phyloP scores from a whole-genome alignment of 2,888 invertebrate genomes.

The Drosophila pegasa region DNA sequence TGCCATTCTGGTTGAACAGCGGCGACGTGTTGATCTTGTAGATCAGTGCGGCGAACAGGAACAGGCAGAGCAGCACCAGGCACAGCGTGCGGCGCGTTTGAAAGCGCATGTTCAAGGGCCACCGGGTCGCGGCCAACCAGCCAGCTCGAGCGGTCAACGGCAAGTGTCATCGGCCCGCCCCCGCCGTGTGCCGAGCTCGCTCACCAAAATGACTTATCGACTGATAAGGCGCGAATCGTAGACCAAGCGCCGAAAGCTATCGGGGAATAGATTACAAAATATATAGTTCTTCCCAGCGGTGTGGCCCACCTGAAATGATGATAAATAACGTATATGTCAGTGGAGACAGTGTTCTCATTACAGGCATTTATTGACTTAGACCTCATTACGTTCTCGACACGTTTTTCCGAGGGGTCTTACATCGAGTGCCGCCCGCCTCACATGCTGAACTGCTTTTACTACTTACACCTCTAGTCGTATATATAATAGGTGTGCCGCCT shows the following conservation, averaged over 20 bases:
- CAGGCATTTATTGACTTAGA: neutral
- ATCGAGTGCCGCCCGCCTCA: neutral
- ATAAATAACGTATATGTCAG: too few relatives aligned
- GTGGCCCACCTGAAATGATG: too few relatives aligned
- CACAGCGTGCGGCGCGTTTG: conserved; percentile 29
- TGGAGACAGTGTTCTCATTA: neutral
- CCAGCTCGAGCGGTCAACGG: conserved; percentile 39
- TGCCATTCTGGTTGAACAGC: conserved; percentile 76
- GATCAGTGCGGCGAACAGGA: conserved; percentile 85
- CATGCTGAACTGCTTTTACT: neutral
- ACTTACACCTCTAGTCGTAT: neutral
- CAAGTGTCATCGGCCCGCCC: conserved; percentile 45
- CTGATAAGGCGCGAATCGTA: neutral
- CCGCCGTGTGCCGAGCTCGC: too few relatives aligned
- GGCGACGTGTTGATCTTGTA: conserved; percentile 67
- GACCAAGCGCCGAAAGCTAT: neutral
- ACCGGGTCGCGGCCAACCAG: neutral
- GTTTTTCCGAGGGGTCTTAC: neutral
- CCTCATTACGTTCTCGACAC: neutral
- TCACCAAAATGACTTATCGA: too few relatives aligned
- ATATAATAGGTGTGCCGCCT: too few relatives aligned
- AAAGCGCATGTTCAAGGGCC: conserved; percentile 27
- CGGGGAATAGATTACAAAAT: neutral
- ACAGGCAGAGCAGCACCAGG: conserved; percentile 31
- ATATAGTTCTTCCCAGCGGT: neutral